phyloP scores from a whole-genome alignment of 2,888 invertebrate genomes.

The Heteromurus nitidus region DNA sequence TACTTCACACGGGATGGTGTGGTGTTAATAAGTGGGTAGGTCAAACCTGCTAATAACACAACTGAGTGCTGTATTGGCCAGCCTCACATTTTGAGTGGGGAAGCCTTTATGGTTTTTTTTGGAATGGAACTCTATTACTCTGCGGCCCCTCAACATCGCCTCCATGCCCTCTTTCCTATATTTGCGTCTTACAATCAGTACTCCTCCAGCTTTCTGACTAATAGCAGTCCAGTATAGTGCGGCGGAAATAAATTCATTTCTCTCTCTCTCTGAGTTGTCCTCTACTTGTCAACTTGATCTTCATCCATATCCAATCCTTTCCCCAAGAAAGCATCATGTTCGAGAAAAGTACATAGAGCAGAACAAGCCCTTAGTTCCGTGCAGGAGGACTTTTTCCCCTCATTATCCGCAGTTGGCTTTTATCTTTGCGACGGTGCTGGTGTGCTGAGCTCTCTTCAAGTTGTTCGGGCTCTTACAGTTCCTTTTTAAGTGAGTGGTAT shows the following conservation, averaged over 20 bases:
- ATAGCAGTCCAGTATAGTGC: conserved; percentile 28
- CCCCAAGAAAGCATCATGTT: conserved; percentile 32
- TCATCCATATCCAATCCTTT: conserved; percentile 3
- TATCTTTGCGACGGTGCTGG: conserved; percentile 35
- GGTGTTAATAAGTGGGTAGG: conserved; percentile 63
- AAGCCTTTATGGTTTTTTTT: no score
- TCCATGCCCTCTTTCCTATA: conserved; percentile 35
- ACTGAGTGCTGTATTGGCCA: conserved; percentile 6
- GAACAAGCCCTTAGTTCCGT: not conserved
- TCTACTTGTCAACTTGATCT: conserved; percentile 60
- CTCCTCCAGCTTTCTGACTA: conserved; percentile 42
- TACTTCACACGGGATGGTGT: no score
- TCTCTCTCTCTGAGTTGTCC: conserved; percentile 20
- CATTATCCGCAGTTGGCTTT: conserved; percentile 23
- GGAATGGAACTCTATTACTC: not conserved
- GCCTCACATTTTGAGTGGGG: conserved; percentile 28
- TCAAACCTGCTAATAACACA: conserved; percentile 30
- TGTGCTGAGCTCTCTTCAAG: conserved; percentile 20
- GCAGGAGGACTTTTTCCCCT: conserved; percentile 1
- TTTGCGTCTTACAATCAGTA: conserved; percentile 44
- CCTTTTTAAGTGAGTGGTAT: conserved; percentile 1
- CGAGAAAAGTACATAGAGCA: conserved; percentile 3
- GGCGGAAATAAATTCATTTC: no score
- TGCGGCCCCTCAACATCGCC: conserved; percentile 47
- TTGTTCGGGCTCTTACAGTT: not conserved